phyloP scores from a whole-genome alignment of 2,888 invertebrate genomes.

The Parthenolecanium corni region DNA sequence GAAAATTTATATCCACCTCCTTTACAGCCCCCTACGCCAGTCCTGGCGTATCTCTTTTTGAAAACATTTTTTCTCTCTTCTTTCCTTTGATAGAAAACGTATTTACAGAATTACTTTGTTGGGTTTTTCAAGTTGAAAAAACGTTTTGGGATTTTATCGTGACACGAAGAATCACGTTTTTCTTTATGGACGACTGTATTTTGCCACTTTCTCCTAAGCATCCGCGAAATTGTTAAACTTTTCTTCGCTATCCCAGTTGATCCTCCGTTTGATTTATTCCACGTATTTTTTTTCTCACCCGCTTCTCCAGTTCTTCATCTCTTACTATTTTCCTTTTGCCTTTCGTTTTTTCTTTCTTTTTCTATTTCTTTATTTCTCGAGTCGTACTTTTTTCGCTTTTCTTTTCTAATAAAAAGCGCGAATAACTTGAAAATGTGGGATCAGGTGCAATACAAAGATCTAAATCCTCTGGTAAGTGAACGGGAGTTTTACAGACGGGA shows the following conservation, averaged over 20 bases:
- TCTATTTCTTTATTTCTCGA: background rate
- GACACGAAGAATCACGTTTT: slow-evolving; percentile 27
- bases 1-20: background rate
- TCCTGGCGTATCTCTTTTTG: no score
- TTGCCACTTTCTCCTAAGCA: slow-evolving; percentile 12
- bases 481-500: slow-evolving; percentile 26
- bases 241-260: slow-evolving; percentile 26
- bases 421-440: slow-evolving; percentile 19
- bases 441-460: slow-evolving; percentile 26
- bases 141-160: slow-evolving; percentile 25
- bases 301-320: background rate
- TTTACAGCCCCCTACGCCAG: no score
- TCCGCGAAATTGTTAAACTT: slow-evolving; percentile 28
- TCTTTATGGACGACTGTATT: slow-evolving; percentile 26
- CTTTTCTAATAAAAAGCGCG: slow-evolving; percentile 21
- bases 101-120: slow-evolving; percentile 22
- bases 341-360: background rate
- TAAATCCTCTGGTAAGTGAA: slow-evolving; percentile 28
- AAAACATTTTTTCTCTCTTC: no score
- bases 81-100: slow-evolving; percentile 6
- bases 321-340: background rate
- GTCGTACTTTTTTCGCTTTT: background rate
- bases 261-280: slow-evolving; percentile 27
- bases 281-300: background rate
- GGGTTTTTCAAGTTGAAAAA: slow-evolving; percentile 17